Evolutionary conservation across 2,797 vertebrate species (phyloP), one percentile per base, ranked within the genome.

Genomic region (Rhinophrynus dorsalis): DNA sequence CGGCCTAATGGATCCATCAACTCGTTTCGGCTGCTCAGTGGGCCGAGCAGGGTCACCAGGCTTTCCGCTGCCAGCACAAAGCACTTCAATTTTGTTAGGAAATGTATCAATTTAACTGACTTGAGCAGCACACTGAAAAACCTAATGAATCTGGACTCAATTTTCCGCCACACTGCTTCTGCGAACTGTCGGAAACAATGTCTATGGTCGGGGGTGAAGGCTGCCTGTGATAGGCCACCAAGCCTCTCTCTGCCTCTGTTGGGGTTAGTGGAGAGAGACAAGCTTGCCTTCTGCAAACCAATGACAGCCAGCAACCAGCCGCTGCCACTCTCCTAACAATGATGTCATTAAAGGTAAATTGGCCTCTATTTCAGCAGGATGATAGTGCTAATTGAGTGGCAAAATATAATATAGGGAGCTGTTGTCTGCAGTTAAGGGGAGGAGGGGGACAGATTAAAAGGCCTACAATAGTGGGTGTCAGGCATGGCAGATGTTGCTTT

Each of bases 11-110:
- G 97, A 97, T 96, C 97, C 96, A 98, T 97, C 97, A 97, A 94
- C 94, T 92, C 93, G 94, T 92, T 93, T 92, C 90, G 89, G 93
- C 95, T 95, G 96, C 94, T 96, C 96, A 95, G 93, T 92, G 94
- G 96, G 97, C 96, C 93, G 94, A 94, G 91, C 91, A 94, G 94
- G 96, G 97, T 97, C 96, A 96, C 93, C 95, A 95, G 92, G 96
- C 96, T 95, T 97, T 96, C 95, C 91, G 93, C 92, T 94, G 93
- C 94, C 91, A 95, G 94, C 95, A 96, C 94, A 98, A 97, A 99
- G 96, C 96, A 98, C 97, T 98, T 99, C 97, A 98, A 98, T 99
- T 99, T 99, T 95, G 96, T 98, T 97, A 98, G 97, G 97, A 98
- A 98, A 99, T 98, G 96, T 99, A 98, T 98, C 97, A 98, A 99